A percentile compares a stretch with the other conserved stretches of the same genome.
Evolutionary conservation across 2,888 invertebrate genomes (phyloP).

Genomic region (Leptinotarsa haldemani): DNA sequence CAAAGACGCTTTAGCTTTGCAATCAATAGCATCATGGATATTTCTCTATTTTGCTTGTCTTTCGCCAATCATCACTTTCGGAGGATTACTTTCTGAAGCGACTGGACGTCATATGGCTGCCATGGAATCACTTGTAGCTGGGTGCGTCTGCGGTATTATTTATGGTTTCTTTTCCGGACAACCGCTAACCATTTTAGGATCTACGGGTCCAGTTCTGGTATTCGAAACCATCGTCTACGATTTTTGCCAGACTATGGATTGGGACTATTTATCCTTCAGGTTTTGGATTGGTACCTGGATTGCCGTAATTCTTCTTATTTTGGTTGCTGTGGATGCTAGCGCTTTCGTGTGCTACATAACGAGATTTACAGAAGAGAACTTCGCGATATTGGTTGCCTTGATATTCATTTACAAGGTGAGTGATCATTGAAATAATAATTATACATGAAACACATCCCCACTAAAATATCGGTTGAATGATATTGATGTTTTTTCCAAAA

Average conservation of each 20-base stretch:
- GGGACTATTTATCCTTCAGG: slow-evolving; percentile 94
- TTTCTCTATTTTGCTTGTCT: slow-evolving; percentile 97
- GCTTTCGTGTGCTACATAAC: slow-evolving; percentile 98
- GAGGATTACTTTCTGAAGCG: slow-evolving; percentile 93
- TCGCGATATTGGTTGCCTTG: slow-evolving; percentile 95
- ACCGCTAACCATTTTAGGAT: slow-evolving; percentile 93
- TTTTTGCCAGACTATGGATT: slow-evolving; percentile 83
- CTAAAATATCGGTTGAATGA: not conserved
- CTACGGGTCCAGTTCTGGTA: slow-evolving; percentile 96
- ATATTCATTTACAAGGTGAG: slow-evolving; percentile 96
- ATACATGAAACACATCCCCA: no score
- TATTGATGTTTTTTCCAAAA: not conserved
- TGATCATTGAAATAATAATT: not conserved
- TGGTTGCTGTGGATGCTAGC: slow-evolving; percentile 95
- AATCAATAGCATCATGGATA: slow-evolving; percentile 96
- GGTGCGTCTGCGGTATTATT: slow-evolving; percentile 91
- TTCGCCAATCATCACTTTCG: slow-evolving; percentile 98
- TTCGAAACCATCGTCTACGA: slow-evolving; percentile 97
- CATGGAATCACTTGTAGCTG: slow-evolving; percentile 90
- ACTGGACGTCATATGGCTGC: slow-evolving; percentile 92
- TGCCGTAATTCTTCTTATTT: slow-evolving; percentile 81
- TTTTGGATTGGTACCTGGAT: slow-evolving; percentile 98
- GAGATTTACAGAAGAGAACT: slow-evolving; percentile 97
- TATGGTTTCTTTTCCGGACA: slow-evolving; percentile 97
- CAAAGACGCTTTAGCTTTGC: slow-evolving; percentile 90